Conservation (phyloP, 2,888 invertebrate genomes). For the Pimpla rufipes region DNA sequence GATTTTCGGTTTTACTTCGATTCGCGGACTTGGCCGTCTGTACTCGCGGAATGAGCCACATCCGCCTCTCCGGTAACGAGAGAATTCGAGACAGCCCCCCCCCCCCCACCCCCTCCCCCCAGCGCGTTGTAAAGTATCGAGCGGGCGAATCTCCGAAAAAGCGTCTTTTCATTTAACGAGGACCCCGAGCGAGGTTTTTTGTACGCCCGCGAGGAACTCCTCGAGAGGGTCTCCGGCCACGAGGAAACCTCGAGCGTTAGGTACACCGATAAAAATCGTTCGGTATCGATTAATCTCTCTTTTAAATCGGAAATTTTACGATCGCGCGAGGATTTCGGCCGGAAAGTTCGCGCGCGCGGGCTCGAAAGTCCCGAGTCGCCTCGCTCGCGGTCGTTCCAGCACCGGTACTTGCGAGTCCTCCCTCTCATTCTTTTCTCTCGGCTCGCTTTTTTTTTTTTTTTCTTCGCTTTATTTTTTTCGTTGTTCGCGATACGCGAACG, state of each 20-base stretch:
- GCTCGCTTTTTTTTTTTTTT: conserved; percentile 28
- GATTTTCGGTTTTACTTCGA: conserved; percentile 15
- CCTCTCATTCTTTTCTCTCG: conserved; percentile 72
- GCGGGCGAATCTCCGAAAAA: conserved; percentile 61
- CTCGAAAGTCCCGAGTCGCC: conserved; percentile 48
- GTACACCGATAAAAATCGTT: conserved; percentile 71
- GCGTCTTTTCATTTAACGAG: conserved; percentile 67
- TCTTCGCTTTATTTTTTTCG: conserved; percentile 30
- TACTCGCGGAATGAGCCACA: not conserved
- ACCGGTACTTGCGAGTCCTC: conserved; percentile 78
- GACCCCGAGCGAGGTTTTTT: conserved; percentile 40
- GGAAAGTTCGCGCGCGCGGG: conserved; percentile 29
- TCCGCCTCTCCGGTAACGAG: conserved; percentile 48
- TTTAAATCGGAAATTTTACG: conserved; percentile 72
- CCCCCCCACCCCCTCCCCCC: too few relatives aligned
- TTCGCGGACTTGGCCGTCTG: not conserved
- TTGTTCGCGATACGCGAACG: conserved; percentile 55
- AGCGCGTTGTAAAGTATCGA: conserved; percentile 57
- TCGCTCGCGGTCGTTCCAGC: conserved; percentile 60
- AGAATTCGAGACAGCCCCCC: conserved; percentile 26
- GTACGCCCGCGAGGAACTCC: not conserved
- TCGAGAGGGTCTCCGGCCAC: conserved; percentile 22
- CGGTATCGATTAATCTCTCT: conserved; percentile 72
- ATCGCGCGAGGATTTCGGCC: conserved; percentile 51
- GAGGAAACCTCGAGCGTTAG: conserved; percentile 52